Evolutionary conservation across 1,140 invertebrate species (phyloP), one percentile per base, ranked within the genome.

Genomic region (Portunus trituberculatus): DNA sequence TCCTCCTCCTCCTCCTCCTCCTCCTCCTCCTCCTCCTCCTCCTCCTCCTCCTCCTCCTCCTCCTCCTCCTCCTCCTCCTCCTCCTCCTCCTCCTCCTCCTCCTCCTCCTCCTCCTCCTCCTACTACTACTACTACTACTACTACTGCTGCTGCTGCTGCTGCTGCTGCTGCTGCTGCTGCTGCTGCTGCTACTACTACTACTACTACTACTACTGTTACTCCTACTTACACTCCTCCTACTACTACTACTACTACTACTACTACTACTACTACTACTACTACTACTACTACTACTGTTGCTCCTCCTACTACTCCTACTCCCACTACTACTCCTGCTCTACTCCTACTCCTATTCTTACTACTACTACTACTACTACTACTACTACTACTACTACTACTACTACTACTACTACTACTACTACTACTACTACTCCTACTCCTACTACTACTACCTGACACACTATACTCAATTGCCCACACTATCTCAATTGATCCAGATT

Each of bases 101-200:
- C 12, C 67, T n/a, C 12, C 67, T 76, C 12, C 20, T n/a, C 0
- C n/a, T n/a, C 0, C n/a, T 76, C 12, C 67, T 76, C 12, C 67
- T 76, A 76, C 67, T 76, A 8, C 67, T 94, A 76, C 59, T 76
- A 76, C 67, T n/a, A 76, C 67, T 76, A 76, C 20, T n/a, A n/a
- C n/a, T n/a, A 3, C n/a, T 76, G n/a, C 67, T 76, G n/a, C 67
- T 76, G n/a, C 67, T 76, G n/a, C 67, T 94, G n/a, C n/a, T n/a
- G n/a, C n/a, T n/a, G n/a, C n/a, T n/a, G n/a, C n/a, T n/a, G n/a
- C n/a, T n/a, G n/a, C n/a, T n/a, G n/a, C n/a, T n/a, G n/a, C n/a
- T n/a, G n/a, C n/a, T n/a, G n/a, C 59, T 76, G n/a, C 67, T n/a
- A 76, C 67, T 76, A 76, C 20, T n/a, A n/a, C n/a, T n/a, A 3